phyloP scores from a whole-genome alignment of 2,888 invertebrate genomes.

The Craniophora ligustri region DNA sequence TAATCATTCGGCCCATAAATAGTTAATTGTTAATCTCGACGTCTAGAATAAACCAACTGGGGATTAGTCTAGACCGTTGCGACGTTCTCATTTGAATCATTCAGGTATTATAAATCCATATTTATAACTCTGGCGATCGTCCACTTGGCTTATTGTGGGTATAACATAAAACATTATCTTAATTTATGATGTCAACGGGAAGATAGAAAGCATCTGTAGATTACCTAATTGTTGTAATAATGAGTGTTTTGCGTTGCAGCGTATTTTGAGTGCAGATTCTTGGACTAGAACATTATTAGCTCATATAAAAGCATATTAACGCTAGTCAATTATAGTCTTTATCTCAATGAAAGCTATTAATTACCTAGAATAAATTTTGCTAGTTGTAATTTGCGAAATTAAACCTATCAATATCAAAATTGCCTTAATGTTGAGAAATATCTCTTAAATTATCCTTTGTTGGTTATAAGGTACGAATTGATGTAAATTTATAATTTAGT shows the following conservation, averaged over 20 bases:
- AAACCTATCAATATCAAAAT: background rate
- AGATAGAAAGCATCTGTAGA: conserved; percentile 40
- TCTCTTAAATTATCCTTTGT: background rate
- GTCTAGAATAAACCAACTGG: conserved; percentile 53
- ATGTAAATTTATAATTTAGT: no score
- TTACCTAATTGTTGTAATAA: conserved; percentile 41
- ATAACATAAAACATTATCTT: conserved; percentile 50
- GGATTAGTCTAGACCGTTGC: conserved; percentile 47
- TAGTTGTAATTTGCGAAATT: no score
- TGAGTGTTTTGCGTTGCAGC: conserved; percentile 14
- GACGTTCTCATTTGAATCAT: conserved; percentile 43
- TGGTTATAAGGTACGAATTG: no score
- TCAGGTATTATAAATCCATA: conserved; percentile 55
- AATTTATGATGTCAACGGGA: conserved; percentile 47
- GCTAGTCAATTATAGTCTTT: no score
- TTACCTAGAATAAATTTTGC: no score
- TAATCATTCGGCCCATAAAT: conserved; percentile 50
- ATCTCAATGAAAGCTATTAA: no score
- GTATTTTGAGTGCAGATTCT: conserved; percentile 14
- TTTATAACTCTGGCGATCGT: conserved; percentile 67
- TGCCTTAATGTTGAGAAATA: background rate
- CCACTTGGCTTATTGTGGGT: conserved; percentile 53
- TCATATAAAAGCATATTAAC: no score
- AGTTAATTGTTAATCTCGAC: conserved; percentile 56
- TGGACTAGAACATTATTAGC: no score